These are phyloP conservation scores for Thysanoteuthis rhombus DNA, from an alignment of 2,888 invertebrate species.

Conservation along the genomic window DNA sequence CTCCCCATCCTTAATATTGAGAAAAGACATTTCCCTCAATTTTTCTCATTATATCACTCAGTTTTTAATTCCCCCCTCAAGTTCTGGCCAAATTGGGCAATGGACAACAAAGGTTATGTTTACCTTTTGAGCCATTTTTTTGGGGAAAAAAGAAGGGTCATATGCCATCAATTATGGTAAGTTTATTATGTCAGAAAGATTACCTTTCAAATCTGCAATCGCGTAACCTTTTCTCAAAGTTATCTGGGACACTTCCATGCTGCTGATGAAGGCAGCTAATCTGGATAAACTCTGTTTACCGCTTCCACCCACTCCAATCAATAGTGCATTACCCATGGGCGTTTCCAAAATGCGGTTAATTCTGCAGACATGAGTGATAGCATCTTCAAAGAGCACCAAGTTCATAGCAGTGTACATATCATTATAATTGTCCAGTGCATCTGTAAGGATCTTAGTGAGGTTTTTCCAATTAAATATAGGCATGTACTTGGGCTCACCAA, in stretches of 20 bases:
- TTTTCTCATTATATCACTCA: no score
- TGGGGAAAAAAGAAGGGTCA: no score
- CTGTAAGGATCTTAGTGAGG: constrained; percentile 84
- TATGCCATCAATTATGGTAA: no score
- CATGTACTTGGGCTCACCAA: constrained; percentile 96
- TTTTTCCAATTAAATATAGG: constrained; percentile 82
- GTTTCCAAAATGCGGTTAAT: constrained; percentile 94
- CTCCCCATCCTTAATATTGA: no score
- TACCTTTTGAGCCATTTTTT: no score
- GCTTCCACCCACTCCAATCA: constrained; percentile 95
- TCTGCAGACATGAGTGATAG: constrained; percentile 92
- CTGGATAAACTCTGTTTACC: constrained; percentile 94
- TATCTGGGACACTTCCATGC: constrained; percentile 92
- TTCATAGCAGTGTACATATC: constrained; percentile 98
- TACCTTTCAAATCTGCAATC: constrained; percentile 80
- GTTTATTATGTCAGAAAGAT: no score
- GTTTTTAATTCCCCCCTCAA: no score
- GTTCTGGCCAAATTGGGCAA: no score
- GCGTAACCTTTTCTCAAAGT: constrained; percentile 89
- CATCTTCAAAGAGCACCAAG: constrained; percentile 94
- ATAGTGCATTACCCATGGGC: constrained; percentile 90
- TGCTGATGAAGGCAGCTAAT: constrained; percentile 91
- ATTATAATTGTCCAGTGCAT: constrained; percentile 92
- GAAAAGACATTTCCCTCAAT: no score
- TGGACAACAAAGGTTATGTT: no score